Evolutionary conservation across 2,888 invertebrate genomes (phyloP).

Genomic region (Lobophora halterata): DNA sequence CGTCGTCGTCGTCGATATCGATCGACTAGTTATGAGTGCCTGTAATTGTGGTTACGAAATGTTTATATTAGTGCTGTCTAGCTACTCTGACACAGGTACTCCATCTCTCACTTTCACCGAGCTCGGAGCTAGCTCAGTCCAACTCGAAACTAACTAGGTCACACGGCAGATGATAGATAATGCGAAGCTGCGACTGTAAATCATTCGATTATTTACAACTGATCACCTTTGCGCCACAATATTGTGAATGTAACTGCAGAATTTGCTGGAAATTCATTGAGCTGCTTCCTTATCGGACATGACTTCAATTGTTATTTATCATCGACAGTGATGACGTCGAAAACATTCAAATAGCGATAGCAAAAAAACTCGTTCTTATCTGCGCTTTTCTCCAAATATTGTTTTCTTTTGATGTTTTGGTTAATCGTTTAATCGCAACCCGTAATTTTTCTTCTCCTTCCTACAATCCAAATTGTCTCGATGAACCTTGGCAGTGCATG

Average conservation of each 20-base stretch:
- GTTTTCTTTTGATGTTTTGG: slow-evolving; percentile 28
- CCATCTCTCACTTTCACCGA: slow-evolving; percentile 70
- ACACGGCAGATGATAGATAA: slow-evolving; percentile 47
- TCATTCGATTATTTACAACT: slow-evolving; percentile 36
- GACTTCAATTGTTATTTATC: slow-evolving; percentile 36
- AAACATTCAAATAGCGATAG: slow-evolving; percentile 27
- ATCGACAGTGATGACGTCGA: slow-evolving; percentile 28
- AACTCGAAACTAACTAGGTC: slow-evolving; percentile 58
- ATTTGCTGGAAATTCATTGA: slow-evolving; percentile 33
- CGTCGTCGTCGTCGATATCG: slow-evolving; percentile 49
- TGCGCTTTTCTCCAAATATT: slow-evolving; percentile 21
- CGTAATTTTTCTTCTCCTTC: slow-evolving; percentile 14
- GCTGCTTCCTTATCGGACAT: slow-evolving; percentile 43
- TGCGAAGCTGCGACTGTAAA: slow-evolving; percentile 36
- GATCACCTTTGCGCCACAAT: slow-evolving; percentile 18
- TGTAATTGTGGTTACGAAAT: slow-evolving; percentile 63
- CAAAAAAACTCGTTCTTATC: slow-evolving; percentile 27
- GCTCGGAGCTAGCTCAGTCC: slow-evolving; percentile 42
- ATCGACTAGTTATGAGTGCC: slow-evolving; percentile 46
- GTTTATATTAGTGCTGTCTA: slow-evolving; percentile 52
- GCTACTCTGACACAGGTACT: slow-evolving; percentile 45
- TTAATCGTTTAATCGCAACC: slow-evolving; percentile 1
- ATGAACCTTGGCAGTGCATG: slow-evolving; percentile 54
- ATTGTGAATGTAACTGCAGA: slow-evolving; percentile 21
- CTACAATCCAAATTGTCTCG: slow-evolving; percentile 20